A percentile compares a stretch with the other conserved stretches of the same genome.
Conservation (phyloP, 1,140 invertebrate species). For the Leptonema lineaticorne region DNA sequence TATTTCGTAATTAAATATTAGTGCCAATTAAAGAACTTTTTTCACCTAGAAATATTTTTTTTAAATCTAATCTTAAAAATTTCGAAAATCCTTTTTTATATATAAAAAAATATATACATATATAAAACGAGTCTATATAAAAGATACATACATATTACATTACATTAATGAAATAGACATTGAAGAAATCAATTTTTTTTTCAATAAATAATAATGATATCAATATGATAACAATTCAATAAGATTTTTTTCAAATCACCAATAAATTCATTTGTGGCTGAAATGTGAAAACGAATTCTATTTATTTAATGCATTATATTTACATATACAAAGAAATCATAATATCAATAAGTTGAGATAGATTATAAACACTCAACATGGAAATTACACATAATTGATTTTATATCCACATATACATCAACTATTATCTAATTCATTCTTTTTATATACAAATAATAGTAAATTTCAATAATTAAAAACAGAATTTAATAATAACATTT, state of each 20-base stretch:
- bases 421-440: no score
- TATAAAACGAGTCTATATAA: background rate
- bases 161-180: background rate
- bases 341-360: conserved; percentile 8
- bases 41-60: no score
- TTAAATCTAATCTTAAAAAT: background rate
- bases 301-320: background rate
- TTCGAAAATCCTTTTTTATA: background rate
- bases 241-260: background rate
- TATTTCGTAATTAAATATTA: background rate
- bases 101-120: conserved; percentile 1
- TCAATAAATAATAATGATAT: conserved; percentile 11
- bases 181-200: background rate
- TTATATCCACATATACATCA: no score
- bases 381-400: no score
- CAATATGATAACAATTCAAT: conserved; percentile 9
- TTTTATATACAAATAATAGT: no score
- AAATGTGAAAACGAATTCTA: background rate
- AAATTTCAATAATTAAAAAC: no score
- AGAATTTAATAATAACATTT: no score
- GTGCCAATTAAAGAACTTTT: background rate
- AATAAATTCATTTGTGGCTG: conserved; percentile 1
- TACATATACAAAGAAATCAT: conserved; percentile 4
- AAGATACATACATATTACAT: background rate
- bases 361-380: no score